These are phyloP conservation scores for Paguma larvata DNA, from an alignment of 2,797 vertebrate genomes.

Conservation along the genomic window DNA sequence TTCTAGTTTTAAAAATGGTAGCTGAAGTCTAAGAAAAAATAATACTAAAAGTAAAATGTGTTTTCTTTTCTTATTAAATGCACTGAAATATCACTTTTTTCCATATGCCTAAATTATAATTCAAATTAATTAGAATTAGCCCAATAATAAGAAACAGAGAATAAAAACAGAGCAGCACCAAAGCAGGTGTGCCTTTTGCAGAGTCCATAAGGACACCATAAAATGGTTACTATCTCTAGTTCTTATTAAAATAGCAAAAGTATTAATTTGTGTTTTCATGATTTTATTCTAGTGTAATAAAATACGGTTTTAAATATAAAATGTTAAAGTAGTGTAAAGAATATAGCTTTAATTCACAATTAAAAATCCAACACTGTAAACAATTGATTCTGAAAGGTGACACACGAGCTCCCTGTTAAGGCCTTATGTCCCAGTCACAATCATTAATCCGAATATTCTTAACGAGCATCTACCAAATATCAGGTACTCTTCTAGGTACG, in stretches of 20 bases:
- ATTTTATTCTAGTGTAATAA: background rate
- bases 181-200: background rate
- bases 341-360: slow-evolving; percentile 13
- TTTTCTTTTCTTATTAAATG: background rate
- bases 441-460: background rate
- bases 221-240: background rate
- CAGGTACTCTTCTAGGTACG: background rate
- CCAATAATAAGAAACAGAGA: background rate
- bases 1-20: background rate
- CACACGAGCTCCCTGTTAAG: background rate
- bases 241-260: background rate
- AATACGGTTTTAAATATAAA: background rate
- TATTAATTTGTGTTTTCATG: background rate
- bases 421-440: background rate
- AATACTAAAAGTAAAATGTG: background rate
- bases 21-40: background rate
- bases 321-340: background rate
- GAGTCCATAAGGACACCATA: background rate
- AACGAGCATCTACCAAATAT: background rate
- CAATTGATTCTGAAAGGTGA: background rate
- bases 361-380: background rate
- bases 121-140: background rate
- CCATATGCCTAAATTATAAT: background rate
- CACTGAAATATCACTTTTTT: background rate
- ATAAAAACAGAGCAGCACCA: background rate